Base-by-base conservation (phyloP, 1,140 invertebrate genomes). In the Bactericera cockerelli region DNA sequence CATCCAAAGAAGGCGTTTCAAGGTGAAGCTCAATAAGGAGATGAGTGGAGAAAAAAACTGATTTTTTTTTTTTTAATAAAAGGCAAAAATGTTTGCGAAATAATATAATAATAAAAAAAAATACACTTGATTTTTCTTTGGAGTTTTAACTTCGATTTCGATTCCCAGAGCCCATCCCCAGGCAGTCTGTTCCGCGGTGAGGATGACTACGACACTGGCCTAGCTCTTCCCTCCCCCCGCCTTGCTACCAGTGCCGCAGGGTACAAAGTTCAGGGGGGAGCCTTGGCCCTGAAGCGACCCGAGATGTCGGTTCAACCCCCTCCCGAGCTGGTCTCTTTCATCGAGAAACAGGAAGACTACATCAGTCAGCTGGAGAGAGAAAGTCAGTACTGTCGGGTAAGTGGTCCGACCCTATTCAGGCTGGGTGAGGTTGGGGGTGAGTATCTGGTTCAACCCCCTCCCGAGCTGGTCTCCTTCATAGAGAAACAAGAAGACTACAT, bases 401-500 rank as follows among this genome's bases (percentile, higher is more conserved):
- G 70, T 65, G 22, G 10, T 55, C 55, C 53, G n/a, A n/a, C n/a
- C n/a, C n/a, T n/a, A n/a, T n/a, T n/a, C n/a, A n/a, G n/a, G n/a
- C n/a, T n/a, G n/a, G n/a, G n/a, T n/a, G n/a, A n/a, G n/a, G n/a
- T n/a, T n/a, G n/a, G n/a, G n/a, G n/a, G n/a, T n/a, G n/a, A n/a
- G n/a, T n/a, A n/a, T n/a, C n/a, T n/a, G 53, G 13, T 56, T 61
- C 58, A 65, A n/a, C 61, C 63, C 36, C 70, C 74, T 3, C 68
- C 73, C 13, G 81, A 84, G 67, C 67, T 84, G 14, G 75, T 81
- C 62, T 77, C 79, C 55, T 88, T 87, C 64, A 85, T 89, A 22
- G 81, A 87, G 69, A 79, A 83, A 57, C 87, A 89, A 67, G 85
- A 87, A 68, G 84, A 87, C 59, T 89, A 89, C 62, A 89, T 89